These are phyloP conservation scores for Synergus itoensis DNA, from an alignment of 2,888 invertebrate species.

Conservation along the genomic window DNA sequence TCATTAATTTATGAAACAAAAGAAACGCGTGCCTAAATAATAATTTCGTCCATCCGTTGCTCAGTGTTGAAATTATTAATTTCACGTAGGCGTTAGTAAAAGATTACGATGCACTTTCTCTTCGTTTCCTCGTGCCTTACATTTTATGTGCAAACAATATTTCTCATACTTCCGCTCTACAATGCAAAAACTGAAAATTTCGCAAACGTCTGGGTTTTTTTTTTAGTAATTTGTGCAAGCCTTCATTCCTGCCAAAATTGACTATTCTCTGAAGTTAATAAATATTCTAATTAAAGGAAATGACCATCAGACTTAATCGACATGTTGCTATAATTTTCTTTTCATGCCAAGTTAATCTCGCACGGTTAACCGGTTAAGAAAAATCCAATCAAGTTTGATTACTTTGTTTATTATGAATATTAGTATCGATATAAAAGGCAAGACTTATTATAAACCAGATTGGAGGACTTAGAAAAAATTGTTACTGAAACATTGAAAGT, in stretches of 20 bases:
- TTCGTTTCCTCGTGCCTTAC: conserved; percentile 27
- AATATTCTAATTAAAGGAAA: neutral
- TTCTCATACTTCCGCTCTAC: conserved; percentile 11
- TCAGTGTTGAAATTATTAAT: conserved; percentile 3
- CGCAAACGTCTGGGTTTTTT: neutral
- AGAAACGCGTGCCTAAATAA: neutral
- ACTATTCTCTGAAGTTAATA: neutral
- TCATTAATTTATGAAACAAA: too few species aligned
- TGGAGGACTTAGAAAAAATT: neutral
- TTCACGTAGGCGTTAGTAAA: conserved; percentile 13
- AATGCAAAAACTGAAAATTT: conserved; percentile 2
- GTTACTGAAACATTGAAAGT: neutral
- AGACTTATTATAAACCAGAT: neutral
- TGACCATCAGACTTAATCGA: neutral
- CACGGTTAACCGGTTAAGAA: neutral
- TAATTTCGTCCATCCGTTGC: neutral
- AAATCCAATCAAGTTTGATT: neutral
- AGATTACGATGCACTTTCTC: conserved; percentile 23
- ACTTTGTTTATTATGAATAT: neutral
- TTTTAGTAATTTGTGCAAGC: neutral
- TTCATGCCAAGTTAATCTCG: neutral
- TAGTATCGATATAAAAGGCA: neutral
- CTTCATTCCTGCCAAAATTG: neutral
- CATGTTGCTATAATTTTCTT: neutral
- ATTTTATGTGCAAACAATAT: neutral